Conservation (phyloP, 92 coral and sea anemone species). For the Actinernus sp. region DNA sequence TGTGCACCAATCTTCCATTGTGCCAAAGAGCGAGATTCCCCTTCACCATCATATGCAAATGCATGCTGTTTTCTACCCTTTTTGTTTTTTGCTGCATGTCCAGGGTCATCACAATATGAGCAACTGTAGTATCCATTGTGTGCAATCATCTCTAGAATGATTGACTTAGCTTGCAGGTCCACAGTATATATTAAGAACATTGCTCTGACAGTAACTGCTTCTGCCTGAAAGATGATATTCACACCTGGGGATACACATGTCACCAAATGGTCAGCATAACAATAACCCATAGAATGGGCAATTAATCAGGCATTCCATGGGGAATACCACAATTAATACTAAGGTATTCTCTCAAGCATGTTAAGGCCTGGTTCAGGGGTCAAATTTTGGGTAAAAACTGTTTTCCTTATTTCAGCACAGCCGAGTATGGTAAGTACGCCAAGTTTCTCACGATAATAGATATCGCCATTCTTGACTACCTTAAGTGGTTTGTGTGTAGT, state of each 20-base stretch:
- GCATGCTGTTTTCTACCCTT: constrained; percentile 20
- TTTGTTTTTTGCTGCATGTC: constrained; percentile 6
- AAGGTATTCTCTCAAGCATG: too few relatives aligned
- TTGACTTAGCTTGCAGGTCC: constrained; percentile 15
- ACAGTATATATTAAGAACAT: background rate
- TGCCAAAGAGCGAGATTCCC: background rate
- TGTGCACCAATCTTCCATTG: constrained; percentile 10
- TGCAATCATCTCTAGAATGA: constrained; percentile 2
- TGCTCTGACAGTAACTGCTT: constrained; percentile 5
- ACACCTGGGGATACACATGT: background rate
- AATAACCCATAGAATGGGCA: too few relatives aligned
- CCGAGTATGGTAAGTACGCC: too few relatives aligned
- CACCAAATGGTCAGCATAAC: too few relatives aligned
- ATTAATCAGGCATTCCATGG: too few relatives aligned
- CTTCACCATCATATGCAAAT: constrained; percentile 14
- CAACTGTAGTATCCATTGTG: constrained; percentile 16
- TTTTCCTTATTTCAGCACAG: too few relatives aligned
- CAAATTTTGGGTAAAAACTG: too few relatives aligned
- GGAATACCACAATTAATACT: too few relatives aligned
- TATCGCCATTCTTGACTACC: too few relatives aligned
- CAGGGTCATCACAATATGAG: constrained; percentile 18
- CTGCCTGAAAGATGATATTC: background rate
- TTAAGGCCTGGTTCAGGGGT: too few relatives aligned
- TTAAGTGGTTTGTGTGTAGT: too few relatives aligned
- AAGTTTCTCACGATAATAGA: too few relatives aligned